Base-by-base conservation (phyloP, 35 echinoderm and acorn worm species). In the Apostichopus japonicus region DNA sequence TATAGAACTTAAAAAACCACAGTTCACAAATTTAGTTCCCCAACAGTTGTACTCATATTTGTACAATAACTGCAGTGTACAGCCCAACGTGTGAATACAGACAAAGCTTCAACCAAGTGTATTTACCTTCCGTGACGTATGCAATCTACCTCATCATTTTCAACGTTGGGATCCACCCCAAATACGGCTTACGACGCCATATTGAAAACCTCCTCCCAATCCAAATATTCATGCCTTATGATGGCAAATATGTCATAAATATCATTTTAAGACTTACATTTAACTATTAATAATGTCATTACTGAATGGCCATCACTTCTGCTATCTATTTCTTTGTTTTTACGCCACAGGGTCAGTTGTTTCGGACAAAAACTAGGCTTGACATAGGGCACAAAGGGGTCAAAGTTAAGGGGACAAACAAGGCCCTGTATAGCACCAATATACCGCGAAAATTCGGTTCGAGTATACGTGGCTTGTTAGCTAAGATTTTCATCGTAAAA, bases 341-440 rank as follows among this genome's bases (percentile, higher is more conserved):
- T 78, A 90, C 88, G 52, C 73, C 67, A 62, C 13, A 90, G 67
- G 88, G 88, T 90, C 88, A 90, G 88, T 90, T 90, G 67, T 90
- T 90, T 78, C 63, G 88, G 88, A 78, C 88, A 90, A 78, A 90
- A 90, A 90, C 53, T 77, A 90, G 86, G 86, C 86, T 87, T 90
- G 88, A 90, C 88, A 90, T 90, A 90, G 88, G 88, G 88, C 88
- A 90, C 88, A 90, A 90, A 90, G 88, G 86, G 88, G 88, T 90
- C 88, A 90, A 90, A 90, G 88, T 90, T 90, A 90, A 90, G 88
- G 88, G 88, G 88, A 90, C 88, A 55, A 90, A 90, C 88, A 75
- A 56, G 88, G 88, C 88, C 88, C 65, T 54, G 65, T 90, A 78
- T 16, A 78, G 23, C 65, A 75, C 88, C 65, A 78, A 77, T 27